Evolutionary conservation across 2,888 invertebrate genomes (phyloP).

Genomic region (Philereme transversata): DNA sequence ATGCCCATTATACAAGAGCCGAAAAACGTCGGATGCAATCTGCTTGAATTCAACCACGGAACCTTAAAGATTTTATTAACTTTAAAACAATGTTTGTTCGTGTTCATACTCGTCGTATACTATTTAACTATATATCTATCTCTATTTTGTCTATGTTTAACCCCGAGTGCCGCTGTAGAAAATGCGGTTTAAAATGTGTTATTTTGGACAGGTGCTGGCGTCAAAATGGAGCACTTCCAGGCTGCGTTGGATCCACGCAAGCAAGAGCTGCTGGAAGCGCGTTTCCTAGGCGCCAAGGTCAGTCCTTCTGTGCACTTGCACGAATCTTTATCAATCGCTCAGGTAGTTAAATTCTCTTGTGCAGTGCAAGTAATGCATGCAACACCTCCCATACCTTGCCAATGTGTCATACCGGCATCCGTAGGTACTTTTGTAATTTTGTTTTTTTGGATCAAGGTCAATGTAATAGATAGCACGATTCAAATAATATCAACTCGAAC

Average conservation of each 20-base stretch:
- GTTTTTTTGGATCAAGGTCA: constrained; percentile 6
- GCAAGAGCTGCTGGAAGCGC: constrained; percentile 99
- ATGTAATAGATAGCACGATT: not conserved
- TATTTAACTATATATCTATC: not conserved
- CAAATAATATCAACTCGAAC: constrained; percentile 5
- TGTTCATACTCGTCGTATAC: too few species aligned
- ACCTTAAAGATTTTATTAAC: too few species aligned
- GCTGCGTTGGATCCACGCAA: constrained; percentile 98
- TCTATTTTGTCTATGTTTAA: constrained; percentile 5
- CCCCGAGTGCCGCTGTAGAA: constrained; percentile 19
- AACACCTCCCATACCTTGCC: not conserved
- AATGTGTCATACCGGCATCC: not conserved
- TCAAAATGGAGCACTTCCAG: constrained; percentile 98
- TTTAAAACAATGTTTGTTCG: too few species aligned
- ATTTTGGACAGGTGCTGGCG: constrained; percentile 89
- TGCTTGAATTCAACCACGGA: too few species aligned
- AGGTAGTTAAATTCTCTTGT: constrained; percentile 9
- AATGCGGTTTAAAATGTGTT: constrained; percentile 42
- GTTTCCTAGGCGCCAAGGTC: constrained; percentile 98
- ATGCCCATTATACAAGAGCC: too few species aligned
- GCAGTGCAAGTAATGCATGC: not conserved
- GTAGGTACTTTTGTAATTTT: not conserved
- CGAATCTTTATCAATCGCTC: constrained; percentile 10
- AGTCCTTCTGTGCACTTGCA: constrained; percentile 67
- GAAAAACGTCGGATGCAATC: too few species aligned